A percentile compares a stretch with the other conserved stretches of the same genome.
Conservation (phyloP, 1,140 invertebrate species). For the Rhynchophorus ferrugineus region DNA sequence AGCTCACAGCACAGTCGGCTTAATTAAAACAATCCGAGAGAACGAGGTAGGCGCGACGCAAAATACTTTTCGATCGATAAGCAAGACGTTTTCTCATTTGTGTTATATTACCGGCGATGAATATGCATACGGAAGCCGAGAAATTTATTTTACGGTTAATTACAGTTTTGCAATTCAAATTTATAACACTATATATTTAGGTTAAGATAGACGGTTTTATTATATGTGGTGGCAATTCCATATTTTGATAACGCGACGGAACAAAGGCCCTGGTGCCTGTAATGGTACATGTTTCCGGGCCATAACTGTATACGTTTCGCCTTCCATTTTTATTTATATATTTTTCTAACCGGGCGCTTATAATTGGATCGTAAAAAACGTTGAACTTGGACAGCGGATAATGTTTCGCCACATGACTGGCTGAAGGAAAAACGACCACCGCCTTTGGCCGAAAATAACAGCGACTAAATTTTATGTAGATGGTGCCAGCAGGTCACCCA, state of each 20-base stretch:
- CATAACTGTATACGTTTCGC: not conserved
- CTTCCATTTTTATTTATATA: too few relatives aligned
- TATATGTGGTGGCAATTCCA: conserved; percentile 14
- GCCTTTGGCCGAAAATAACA: too few relatives aligned
- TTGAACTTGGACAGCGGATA: too few relatives aligned
- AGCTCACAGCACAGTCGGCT: too few relatives aligned
- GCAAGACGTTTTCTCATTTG: conserved; percentile 25
- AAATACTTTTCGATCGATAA: conserved; percentile 21
- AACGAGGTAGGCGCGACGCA: conserved; percentile 11
- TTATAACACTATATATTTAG: conserved; percentile 25
- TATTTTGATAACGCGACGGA: conserved; percentile 20
- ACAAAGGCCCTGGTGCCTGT: conserved; percentile 10
- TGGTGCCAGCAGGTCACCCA: too few relatives aligned
- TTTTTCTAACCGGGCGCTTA: too few relatives aligned
- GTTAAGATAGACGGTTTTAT: conserved; percentile 26
- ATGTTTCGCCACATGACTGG: too few relatives aligned
- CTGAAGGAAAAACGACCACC: too few relatives aligned
- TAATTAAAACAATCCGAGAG: not conserved
- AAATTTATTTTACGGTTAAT: conserved; percentile 29
- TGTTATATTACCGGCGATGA: conserved; percentile 22
- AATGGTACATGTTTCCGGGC: conserved; percentile 2
- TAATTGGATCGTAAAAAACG: too few relatives aligned
- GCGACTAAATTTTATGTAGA: too few relatives aligned
- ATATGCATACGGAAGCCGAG: conserved; percentile 20
- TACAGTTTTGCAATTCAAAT: conserved; percentile 29